These are phyloP conservation scores for Lithosia quadra DNA, from an alignment of 2,888 invertebrate genomes.

Conservation along the genomic window DNA sequence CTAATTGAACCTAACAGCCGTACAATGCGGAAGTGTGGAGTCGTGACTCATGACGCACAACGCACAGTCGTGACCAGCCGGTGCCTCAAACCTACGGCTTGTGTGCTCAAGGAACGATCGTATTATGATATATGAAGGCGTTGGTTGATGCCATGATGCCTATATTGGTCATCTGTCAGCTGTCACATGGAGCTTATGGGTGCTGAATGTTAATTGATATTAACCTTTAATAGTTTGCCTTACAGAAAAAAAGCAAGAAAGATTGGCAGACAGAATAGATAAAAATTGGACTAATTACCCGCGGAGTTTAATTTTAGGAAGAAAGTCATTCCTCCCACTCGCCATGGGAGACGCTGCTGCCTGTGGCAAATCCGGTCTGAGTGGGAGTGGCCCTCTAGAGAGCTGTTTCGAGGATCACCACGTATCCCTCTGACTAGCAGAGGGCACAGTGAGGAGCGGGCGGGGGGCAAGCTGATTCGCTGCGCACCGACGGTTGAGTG, in stretches of 20 bases:
- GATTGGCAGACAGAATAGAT: neutral
- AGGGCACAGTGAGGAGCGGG: too few species aligned
- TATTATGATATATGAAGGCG: conserved; percentile 17
- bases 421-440: too few species aligned
- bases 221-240: conserved; percentile 11
- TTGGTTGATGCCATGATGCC: conserved; percentile 28
- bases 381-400: too few species aligned
- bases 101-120: conserved; percentile 1
- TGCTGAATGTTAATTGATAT: conserved; percentile 18
- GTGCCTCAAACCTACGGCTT: conserved; percentile 12
- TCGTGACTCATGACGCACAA: too few species aligned
- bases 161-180: conserved; percentile 19
- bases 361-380: too few species aligned
- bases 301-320: too few species aligned
- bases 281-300: neutral
- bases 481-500: too few species aligned
- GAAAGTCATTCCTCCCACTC: too few species aligned
- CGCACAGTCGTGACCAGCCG: conserved; percentile 41
- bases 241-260: neutral
- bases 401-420: too few species aligned
- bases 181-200: conserved; percentile 27
- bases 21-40: conserved; percentile 48
- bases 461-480: too few species aligned
- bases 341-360: too few species aligned
- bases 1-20: conserved; percentile 49